Percentiles rank a stretch among this genome's conserved stretches.
Conservation (phyloP, 1,140 invertebrate species). For the Contarinia nasturtii region DNA sequence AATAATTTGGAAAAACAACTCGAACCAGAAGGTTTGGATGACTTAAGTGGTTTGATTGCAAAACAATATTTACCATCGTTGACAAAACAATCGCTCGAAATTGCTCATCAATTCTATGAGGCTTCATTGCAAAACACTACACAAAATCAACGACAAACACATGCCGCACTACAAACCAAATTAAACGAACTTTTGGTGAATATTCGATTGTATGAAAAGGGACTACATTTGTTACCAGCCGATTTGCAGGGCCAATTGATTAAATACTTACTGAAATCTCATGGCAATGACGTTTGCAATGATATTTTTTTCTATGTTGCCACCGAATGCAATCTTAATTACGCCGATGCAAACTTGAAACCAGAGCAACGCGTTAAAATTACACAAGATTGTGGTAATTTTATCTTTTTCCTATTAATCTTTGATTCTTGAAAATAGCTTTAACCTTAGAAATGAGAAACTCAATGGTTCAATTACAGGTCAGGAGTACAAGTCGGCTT, state of each 20-base stretch:
- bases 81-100: conserved; percentile 31
- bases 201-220: conserved; percentile 70
- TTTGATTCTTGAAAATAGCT: too few species aligned
- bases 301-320: conserved; percentile 54
- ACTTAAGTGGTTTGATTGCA: conserved; percentile 36
- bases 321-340: conserved; percentile 38
- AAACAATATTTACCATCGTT: conserved; percentile 35
- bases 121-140: conserved; percentile 44
- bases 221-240: conserved; percentile 32
- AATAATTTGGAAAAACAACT: conserved; percentile 39
- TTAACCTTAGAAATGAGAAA: neutral
- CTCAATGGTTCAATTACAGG: conserved; percentile 6
- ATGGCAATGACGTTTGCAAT: conserved; percentile 66
- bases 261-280: conserved; percentile 67
- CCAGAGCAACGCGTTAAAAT: conserved; percentile 48
- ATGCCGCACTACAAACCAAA: conserved; percentile 62
- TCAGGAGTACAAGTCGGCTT: conserved; percentile 35
- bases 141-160: conserved; percentile 48
- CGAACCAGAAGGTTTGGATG: conserved; percentile 42
- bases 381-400: conserved; percentile 30
- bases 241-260: conserved; percentile 41
- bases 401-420: too few species aligned
- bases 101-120: conserved; percentile 49
- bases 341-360: conserved; percentile 32
- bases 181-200: conserved; percentile 55